Base-by-base conservation (phyloP, 2,888 invertebrate genomes). In the Ligdia adustata region DNA sequence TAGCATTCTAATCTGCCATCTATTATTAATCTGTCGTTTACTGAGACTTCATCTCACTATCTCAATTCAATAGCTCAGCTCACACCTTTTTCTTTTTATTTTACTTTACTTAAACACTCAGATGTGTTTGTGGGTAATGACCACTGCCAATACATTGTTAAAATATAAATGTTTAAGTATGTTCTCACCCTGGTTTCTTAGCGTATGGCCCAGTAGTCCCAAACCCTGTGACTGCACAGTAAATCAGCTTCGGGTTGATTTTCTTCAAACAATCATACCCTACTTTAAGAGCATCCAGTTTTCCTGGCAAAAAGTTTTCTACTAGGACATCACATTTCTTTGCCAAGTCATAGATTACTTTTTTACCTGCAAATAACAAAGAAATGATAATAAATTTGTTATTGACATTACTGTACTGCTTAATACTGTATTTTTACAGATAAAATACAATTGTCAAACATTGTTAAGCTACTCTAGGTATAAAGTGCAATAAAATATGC, bases 301-400 rank as follows among this genome's bases (percentile, higher is more conserved):
- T 97, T 0, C 98, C 98, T 0, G 99, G 98, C 0, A 99, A 89
- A 82, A 95, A 99, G 82, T 99, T 99, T 79, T 99, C 99, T 1
- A 99, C 92, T 1, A 99, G 72, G 4, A 99, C 93, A 88, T 99
- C 99, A 72, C 95, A 94, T 68, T 94, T 93, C 33, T 80, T 82
- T 0, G 94, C 95, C 57, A 99, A 80, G 57, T 96, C 93, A 57
- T 93, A 91, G 16, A 97, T 84, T 4, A 97, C 62, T 45, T 78
- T 69, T 61, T 87, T 87, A 4, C 91, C 91, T 91, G 73, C 48
- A 85, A 79, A 22, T 26, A 14, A 34, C 26, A n/a, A n/a, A n/a
- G n/a, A n/a, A n/a, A n/a, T 20, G 7, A 6, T 22, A n/a, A n/a
- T n/a, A n/a, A n/a, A n/a, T n/a, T n/a, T n/a, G n/a, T 22, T 3